Evolutionary conservation across 2,888 invertebrate genomes (phyloP).

Genomic region (Lochmaea capreae): DNA sequence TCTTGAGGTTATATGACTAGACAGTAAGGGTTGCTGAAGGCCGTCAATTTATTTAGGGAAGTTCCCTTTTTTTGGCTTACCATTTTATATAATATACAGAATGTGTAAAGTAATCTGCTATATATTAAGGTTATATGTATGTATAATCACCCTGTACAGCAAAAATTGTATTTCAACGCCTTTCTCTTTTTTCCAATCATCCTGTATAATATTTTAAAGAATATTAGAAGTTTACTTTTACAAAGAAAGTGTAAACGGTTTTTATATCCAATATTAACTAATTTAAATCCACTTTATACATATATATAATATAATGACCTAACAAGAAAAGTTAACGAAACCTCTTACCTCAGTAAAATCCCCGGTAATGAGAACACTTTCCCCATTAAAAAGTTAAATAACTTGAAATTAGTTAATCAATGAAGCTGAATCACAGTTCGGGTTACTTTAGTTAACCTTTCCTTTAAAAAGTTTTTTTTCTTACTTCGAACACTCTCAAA

Average conservation of each 20-base stretch:
- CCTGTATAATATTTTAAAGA: too few species aligned
- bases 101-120: too few species aligned
- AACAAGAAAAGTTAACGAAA: slow-evolving; percentile 14
- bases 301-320: neutral
- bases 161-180: too few species aligned
- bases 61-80: too few species aligned
- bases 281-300: too few species aligned
- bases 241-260: too few species aligned
- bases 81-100: neutral
- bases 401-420: slow-evolving; percentile 33
- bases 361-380: slow-evolving; percentile 27
- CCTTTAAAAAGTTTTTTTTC: slow-evolving; percentile 10
- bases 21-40: neutral
- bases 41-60: neutral
- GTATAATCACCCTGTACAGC: too few species aligned
- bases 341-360: slow-evolving; percentile 15
- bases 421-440: slow-evolving; percentile 26
- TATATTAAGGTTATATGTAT: too few species aligned
- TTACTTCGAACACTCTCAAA: slow-evolving; percentile 9
- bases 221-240: too few species aligned
- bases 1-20: neutral
- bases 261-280: too few species aligned
- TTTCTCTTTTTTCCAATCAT: too few species aligned
- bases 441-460: slow-evolving; percentile 21
- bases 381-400: slow-evolving; percentile 35